These are phyloP conservation scores for Fistularia tabacaria DNA, from an alignment of 2,797 vertebrate species.

Conservation along the genomic window DNA sequence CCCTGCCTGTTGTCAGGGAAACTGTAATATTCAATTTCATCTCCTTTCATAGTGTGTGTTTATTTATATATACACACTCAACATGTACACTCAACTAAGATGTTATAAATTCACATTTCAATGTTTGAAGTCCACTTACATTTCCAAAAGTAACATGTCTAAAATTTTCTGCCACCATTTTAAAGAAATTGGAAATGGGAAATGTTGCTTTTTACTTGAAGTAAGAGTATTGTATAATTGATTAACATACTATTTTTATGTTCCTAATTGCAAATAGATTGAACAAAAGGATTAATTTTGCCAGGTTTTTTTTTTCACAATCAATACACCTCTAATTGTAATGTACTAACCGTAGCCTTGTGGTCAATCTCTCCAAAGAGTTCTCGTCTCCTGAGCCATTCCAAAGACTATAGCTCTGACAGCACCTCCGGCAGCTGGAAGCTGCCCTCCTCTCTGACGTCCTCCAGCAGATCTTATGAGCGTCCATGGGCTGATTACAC, in stretches of 20 bases:
- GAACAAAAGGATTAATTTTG: neutral
- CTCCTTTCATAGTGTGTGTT: too few species aligned
- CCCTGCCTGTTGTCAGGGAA: too few species aligned
- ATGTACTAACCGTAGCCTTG: neutral
- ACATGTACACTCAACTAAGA: conserved; percentile 1
- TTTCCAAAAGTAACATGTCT: too few species aligned
- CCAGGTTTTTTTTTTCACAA: neutral
- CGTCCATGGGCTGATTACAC: conserved; percentile 75
- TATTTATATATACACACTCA: neutral
- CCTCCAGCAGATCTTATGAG: conserved; percentile 75
- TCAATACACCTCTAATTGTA: neutral
- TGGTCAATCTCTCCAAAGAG: conserved; percentile 57
- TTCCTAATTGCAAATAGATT: neutral
- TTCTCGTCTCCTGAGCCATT: conserved; percentile 71
- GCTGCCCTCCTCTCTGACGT: conserved; percentile 71
- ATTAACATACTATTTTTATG: too few species aligned
- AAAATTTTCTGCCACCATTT: too few species aligned
- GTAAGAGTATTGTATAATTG: too few species aligned
- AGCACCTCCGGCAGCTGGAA: conserved; percentile 79
- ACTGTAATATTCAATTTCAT: too few species aligned
- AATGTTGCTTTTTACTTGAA: too few species aligned
- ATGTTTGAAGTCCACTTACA: too few species aligned
- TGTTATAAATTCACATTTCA: neutral
- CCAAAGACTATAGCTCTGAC: conserved; percentile 79
- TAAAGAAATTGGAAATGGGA: too few species aligned